A percentile compares a stretch with the other conserved stretches of the same genome.
Evolutionary conservation across 2,113 vertebrate genomes (phyloP).

Genomic region (Chinchilla lanigera): DNA sequence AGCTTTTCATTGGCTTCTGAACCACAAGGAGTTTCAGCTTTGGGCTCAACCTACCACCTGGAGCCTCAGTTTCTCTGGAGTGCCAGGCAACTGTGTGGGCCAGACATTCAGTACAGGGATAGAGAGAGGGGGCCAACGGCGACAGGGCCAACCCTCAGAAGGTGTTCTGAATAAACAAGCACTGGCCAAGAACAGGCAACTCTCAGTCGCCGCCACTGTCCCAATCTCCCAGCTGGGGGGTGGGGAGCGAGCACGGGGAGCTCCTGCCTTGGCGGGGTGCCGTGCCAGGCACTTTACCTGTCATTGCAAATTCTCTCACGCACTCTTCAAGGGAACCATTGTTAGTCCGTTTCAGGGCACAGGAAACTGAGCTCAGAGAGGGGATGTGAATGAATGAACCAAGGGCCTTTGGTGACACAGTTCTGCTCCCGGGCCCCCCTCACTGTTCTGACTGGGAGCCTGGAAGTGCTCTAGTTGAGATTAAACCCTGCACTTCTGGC

Average conservation of each 20-base stretch:
- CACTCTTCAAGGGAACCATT: background rate
- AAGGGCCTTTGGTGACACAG: background rate
- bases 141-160: background rate
- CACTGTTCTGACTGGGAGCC: background rate
- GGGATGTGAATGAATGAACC: background rate
- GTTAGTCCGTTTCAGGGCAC: background rate
- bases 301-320: background rate
- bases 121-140: background rate
- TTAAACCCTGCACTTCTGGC: background rate
- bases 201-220: background rate
- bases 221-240: background rate
- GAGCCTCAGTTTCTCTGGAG: slow-evolving; percentile 57
- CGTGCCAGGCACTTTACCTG: background rate
- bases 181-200: slow-evolving; percentile 29
- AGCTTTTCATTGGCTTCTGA: background rate
- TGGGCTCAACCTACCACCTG: background rate
- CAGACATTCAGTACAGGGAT: background rate
- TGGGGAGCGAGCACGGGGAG: background rate
- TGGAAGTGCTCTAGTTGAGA: background rate
- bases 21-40: background rate
- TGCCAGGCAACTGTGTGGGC: background rate
- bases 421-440: background rate
- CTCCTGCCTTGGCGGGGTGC: background rate
- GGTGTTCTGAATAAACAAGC: slow-evolving; percentile 57
- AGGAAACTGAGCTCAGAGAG: slow-evolving; percentile 30